Conservation (phyloP, 2,797 vertebrate genomes). For the Mormyrus hasselquistii region DNA sequence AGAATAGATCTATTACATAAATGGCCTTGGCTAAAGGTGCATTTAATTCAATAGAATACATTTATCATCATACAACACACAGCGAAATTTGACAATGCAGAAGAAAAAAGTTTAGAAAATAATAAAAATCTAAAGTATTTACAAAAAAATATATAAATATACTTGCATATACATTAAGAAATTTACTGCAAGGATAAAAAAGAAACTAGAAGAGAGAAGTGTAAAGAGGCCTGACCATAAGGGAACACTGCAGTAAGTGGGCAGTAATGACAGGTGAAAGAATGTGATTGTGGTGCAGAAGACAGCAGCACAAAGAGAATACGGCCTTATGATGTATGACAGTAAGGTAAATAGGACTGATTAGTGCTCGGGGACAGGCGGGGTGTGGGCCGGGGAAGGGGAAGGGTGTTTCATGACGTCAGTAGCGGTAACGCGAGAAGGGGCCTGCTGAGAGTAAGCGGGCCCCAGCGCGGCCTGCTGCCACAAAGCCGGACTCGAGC, state of each 20-base stretch:
- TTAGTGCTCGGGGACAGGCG: not conserved
- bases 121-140: not conserved
- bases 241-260: not conserved
- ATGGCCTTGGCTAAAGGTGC: not conserved
- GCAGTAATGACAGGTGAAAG: not conserved
- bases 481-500: not conserved
- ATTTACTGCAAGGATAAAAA: not conserved
- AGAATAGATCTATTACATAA: not conserved
- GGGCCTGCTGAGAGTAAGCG: not conserved
- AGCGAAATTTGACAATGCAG: not conserved
- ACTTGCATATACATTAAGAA: not conserved
- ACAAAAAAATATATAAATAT: not conserved
- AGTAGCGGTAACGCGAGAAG: not conserved
- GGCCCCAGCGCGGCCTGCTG: not conserved
- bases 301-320: not conserved
- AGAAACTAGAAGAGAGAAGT: not conserved
- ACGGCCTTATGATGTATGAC: not conserved
- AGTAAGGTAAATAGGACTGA: not conserved
- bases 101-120: not conserved
- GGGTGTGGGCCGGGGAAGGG: not conserved
- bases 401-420: not conserved
- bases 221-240: not conserved
- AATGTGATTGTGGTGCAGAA: not conserved
- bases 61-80: not conserved
- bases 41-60: not conserved